Evolutionary conservation across 2,113 vertebrate species (phyloP), one percentile per base, ranked within the genome.

Genomic region (Aix galericulata): DNA sequence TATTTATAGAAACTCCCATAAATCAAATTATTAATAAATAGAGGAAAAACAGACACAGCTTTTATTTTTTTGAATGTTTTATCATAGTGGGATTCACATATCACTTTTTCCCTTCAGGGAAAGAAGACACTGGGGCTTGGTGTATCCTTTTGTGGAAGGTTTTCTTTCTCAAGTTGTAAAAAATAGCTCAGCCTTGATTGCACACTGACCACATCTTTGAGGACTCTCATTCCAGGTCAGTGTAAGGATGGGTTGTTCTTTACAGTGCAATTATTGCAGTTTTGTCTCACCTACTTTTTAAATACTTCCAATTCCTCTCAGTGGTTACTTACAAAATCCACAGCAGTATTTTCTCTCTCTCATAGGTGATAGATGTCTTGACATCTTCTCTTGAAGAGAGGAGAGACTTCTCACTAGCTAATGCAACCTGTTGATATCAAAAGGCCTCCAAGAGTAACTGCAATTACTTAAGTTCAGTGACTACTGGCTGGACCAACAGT

Each of bases 1-100:
- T 96, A 91, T 91, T 96, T 96, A 95, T 91, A 89, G 82, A 80
- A 89, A 46, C 17, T 26, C 9, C 10, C 36, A 42, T 66, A 84
- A 94, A 69, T 88, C 58, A 68, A 76, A 74, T 80, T 88, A 62
- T 78, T 71, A 73, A 73, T n/a, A 60, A 50, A 76, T 11, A 75
- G 56, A 81, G 23, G 50, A 36, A 94, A 86, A 52, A 67, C 40
- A 76, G 58, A 62, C 36, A 71, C 13, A 29, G 13, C 2, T 36
- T 32, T 1, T 6, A 17, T 44, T 50, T 34, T 34, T 82, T 36
- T 9, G 5, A 14, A 38, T 31, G 44, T 42, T 66, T 42, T 46
- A 42, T 78, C 52, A 27, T 58, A 36, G 23, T 68, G 44, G 40
- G 42, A 86, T 77, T 82, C 60, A 34, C 13, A 36, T 79, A 52